Conservation (phyloP, 2,797 vertebrate genomes). For the Echeneis naucrates region DNA sequence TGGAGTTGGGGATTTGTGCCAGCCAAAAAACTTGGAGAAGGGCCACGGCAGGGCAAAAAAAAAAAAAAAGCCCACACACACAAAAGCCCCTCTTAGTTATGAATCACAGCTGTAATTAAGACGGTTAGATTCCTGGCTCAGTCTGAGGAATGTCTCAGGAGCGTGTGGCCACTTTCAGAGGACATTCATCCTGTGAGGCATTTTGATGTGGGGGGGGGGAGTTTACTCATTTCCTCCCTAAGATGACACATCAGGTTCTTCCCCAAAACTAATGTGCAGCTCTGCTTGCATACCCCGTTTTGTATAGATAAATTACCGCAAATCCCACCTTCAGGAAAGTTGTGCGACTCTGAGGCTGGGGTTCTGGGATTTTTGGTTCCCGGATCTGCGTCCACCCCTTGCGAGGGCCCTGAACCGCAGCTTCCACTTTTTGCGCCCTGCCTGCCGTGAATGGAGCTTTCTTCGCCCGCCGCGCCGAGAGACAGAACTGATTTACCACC, state of each 20-base stretch:
- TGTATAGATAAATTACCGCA: constrained; percentile 17
- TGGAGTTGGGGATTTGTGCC: not conserved
- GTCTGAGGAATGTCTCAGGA: constrained; percentile 62
- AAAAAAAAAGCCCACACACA: constrained; percentile 24
- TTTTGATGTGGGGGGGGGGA: constrained; percentile 21
- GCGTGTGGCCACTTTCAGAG: constrained; percentile 49
- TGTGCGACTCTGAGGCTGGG: constrained; percentile 30
- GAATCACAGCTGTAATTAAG: constrained; percentile 77
- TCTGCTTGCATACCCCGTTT: not conserved
- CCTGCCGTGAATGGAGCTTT: constrained; percentile 70
- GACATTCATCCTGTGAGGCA: constrained; percentile 53
- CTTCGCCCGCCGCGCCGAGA: constrained; percentile 50
- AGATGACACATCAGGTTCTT: constrained; percentile 50
- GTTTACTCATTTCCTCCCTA: constrained; percentile 62
- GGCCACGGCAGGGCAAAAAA: constrained; percentile 32
- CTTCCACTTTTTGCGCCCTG: constrained; percentile 53
- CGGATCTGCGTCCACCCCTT: constrained; percentile 46
- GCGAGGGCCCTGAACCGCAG: constrained; percentile 36
- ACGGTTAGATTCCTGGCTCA: constrained; percentile 59
- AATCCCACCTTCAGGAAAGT: constrained; percentile 51
- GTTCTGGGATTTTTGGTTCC: constrained; percentile 60
- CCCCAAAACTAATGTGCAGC: constrained; percentile 5
- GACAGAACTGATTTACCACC: constrained; percentile 74
- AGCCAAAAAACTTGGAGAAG: constrained; percentile 31
- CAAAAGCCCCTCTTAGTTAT: constrained; percentile 51